phyloP scores from a whole-genome alignment of 2,888 invertebrate species.

The Synanthedon formicaeformis region DNA sequence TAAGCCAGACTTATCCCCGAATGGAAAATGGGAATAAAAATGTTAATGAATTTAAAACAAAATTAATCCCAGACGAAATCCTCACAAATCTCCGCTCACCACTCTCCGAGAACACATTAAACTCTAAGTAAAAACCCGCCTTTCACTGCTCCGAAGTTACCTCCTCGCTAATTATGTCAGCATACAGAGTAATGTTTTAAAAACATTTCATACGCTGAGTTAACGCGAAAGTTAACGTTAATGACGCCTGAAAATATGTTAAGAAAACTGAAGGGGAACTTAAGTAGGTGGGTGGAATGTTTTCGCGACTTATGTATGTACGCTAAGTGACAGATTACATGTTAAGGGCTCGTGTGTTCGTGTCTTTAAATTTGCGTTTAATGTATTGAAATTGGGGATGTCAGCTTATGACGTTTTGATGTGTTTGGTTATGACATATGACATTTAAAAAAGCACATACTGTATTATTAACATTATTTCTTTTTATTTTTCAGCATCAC shows the following conservation, averaged over 20 bases:
- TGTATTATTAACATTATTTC: too few species aligned
- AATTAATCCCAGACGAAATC: slow-evolving; percentile 4
- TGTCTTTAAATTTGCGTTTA: slow-evolving; percentile 9
- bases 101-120: slow-evolving; percentile 20
- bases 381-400: slow-evolving; percentile 25
- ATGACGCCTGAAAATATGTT: slow-evolving; percentile 31
- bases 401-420: not conserved
- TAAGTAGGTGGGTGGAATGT: slow-evolving; percentile 17
- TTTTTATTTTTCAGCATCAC: too few species aligned
- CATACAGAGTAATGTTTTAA: slow-evolving; percentile 41
- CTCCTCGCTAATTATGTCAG: slow-evolving; percentile 38
- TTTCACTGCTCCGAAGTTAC: slow-evolving; percentile 37
- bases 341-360: not conserved
- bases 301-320: slow-evolving; percentile 11
- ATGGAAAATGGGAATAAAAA: too few species aligned
- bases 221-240: slow-evolving; percentile 35
- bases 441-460: too few species aligned
- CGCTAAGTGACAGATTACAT: slow-evolving; percentile 7
- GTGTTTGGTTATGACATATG: too few species aligned
- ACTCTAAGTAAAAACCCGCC: slow-evolving; percentile 26
- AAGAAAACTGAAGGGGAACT: slow-evolving; percentile 18
- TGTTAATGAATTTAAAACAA: slow-evolving; percentile 9
- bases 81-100: slow-evolving; percentile 14
- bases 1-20: too few species aligned
- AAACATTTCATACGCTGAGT: slow-evolving; percentile 47